These are phyloP conservation scores for Ginglymostoma cirratum DNA, from an alignment of 2,113 vertebrate genomes.

Conservation along the genomic window DNA sequence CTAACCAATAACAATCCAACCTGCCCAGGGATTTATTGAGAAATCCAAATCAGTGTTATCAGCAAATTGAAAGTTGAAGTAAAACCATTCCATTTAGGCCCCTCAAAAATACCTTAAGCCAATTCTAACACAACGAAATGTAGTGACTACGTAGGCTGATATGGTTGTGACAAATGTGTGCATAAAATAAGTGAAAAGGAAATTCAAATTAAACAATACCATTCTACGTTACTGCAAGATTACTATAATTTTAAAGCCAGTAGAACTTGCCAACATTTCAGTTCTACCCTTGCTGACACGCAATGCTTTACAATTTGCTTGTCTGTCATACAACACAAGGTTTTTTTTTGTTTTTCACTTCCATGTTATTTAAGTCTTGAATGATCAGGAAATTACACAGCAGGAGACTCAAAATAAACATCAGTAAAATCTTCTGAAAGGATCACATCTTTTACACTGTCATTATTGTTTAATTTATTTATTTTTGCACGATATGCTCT, in stretches of 20 bases:
- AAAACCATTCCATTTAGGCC: neutral
- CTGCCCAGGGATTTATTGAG: neutral
- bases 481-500: neutral
- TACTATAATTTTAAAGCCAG: constrained; percentile 8
- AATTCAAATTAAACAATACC: neutral
- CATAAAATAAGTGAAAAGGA: constrained; percentile 22
- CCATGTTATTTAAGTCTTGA: constrained; percentile 16
- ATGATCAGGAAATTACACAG: constrained; percentile 21
- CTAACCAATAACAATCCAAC: neutral
- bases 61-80: neutral
- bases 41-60: neutral
- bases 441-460: neutral
- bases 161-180: neutral
- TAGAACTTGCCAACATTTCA: constrained; percentile 24
- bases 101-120: neutral
- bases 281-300: constrained; percentile 5
- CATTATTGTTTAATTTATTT: constrained; percentile 18
- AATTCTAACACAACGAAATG: neutral
- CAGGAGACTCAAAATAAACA: constrained; percentile 11
- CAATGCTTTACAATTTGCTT: neutral
- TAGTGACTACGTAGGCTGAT: neutral
- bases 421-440: neutral
- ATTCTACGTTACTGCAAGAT: constrained; percentile 1
- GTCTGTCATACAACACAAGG: constrained; percentile 4
- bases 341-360: constrained; percentile 11